Base-by-base conservation (phyloP, 1,140 invertebrate genomes). In the Steinernema khuongi region DNA sequence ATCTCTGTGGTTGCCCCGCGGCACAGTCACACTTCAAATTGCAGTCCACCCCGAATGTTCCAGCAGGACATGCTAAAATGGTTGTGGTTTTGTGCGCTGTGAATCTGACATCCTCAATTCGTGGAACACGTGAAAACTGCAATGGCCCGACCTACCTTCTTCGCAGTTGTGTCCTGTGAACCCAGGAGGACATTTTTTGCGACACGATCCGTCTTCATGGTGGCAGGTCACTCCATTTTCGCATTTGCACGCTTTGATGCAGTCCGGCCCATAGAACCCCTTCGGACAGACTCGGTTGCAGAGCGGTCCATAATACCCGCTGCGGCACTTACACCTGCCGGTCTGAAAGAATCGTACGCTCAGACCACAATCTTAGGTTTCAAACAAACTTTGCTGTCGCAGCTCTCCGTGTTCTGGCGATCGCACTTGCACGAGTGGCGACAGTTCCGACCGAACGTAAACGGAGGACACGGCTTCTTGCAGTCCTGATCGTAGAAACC, bases 161-260 rank as follows among this genome's bases (percentile, higher is more conserved):
- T 78, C 73, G 33, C 79, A 82, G 22, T 71, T 70, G 17, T 72
- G 43, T 17, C 74, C 77, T 18, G 50, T 76, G 36, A 73, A 81
- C 14, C 73, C 76, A 19, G 70, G 72, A 1, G 75, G 75, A 50
- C 79, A 83, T 7, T 67, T 71, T 22, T 73, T 71, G 1, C 74
- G 74, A 67, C 85, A 86, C 17, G 81, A 82, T 71, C 85, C 85
- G 1, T 79, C 82, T 19, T 73, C 69, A 30, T 79, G 41, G 67
- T 85, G 72, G 31, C 83, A 83, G 31, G 79, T 73, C 0, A 76
- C 80, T 69, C 86, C 84, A 82, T 92, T 90, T 44, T 89, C 88
- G 86, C 94, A 97, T 76, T 92, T 91, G 85, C 94, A 97, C 29
- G 89, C 89, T 83, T 92, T 90, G 41, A 89, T 89, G 86, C 95